A percentile compares a stretch with the other conserved stretches of the same genome.
Conservation (phyloP, 1,140 invertebrate genomes). For the Epicauta chinensis region DNA sequence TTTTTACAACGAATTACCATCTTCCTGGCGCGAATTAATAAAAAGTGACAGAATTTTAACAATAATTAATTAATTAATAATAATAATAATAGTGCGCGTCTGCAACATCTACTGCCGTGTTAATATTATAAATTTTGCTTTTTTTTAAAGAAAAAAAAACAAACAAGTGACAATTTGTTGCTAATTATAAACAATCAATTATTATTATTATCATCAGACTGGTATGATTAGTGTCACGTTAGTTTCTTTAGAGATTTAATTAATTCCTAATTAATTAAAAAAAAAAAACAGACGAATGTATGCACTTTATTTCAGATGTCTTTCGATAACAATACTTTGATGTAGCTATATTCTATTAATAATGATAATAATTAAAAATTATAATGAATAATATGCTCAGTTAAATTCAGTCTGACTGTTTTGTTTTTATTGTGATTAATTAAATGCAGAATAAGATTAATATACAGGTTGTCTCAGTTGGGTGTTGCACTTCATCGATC, state of each 20-base stretch:
- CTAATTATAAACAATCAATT: not conserved
- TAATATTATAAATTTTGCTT: constrained; percentile 10
- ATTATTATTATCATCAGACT: not conserved
- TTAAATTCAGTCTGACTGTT: constrained; percentile 29
- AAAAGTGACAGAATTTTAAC: not conserved
- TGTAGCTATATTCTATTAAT: constrained; percentile 19
- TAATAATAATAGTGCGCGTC: constrained; percentile 11
- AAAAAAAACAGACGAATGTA: too few species aligned
- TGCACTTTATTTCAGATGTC: constrained; percentile 21
- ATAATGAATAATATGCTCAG: constrained; percentile 30
- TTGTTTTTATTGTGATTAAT: too few species aligned
- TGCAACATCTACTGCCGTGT: constrained; percentile 35
- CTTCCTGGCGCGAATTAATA: constrained; percentile 29
- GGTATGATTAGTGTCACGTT: constrained; percentile 12
- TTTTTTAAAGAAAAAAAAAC: not conserved
- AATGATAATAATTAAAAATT: not conserved
- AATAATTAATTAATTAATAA: too few species aligned
- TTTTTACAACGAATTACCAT: constrained; percentile 43
- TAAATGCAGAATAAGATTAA: too few species aligned
- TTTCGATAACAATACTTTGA: constrained; percentile 23
- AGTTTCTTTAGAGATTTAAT: constrained; percentile 20
- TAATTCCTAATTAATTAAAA: too few species aligned
- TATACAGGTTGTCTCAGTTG: too few species aligned
- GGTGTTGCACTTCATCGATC: too few species aligned
- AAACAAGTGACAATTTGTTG: not conserved